A percentile compares a stretch with the other conserved stretches of the same genome.
These are phyloP conservation scores for Promerops cafer DNA, from an alignment of 2,113 vertebrate genomes.

Conservation along the genomic window DNA sequence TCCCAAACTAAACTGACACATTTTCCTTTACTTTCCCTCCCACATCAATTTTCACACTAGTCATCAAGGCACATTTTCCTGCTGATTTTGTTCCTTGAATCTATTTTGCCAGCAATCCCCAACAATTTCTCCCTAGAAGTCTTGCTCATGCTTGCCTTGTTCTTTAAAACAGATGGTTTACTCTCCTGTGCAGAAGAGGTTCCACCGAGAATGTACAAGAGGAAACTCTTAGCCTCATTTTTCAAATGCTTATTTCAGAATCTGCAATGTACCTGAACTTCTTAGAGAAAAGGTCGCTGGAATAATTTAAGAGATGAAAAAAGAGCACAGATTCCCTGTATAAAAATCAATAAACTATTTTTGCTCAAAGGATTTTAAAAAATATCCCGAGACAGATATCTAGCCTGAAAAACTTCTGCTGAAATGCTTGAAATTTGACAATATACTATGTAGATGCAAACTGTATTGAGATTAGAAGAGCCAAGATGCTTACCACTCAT, in stretches of 20 bases:
- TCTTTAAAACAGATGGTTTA: neutral
- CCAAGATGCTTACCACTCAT: neutral
- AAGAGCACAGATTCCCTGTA: neutral
- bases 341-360: neutral
- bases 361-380: neutral
- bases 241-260: neutral
- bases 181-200: neutral
- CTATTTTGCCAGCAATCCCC: neutral
- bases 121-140: neutral
- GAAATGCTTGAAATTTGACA: neutral
- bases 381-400: neutral
- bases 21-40: conserved; percentile 14
- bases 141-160: neutral
- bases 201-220: neutral
- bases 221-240: neutral
- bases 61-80: neutral
- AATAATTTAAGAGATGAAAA: neutral
- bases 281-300: neutral
- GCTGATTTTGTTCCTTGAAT: neutral
- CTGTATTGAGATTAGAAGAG: neutral
- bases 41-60: neutral
- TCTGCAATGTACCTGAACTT: neutral
- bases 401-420: neutral
- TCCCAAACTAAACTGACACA: neutral
- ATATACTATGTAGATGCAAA: neutral